These are phyloP conservation scores for Bellardia bayeri DNA, from an alignment of 2,888 invertebrate species.

Conservation along the genomic window DNA sequence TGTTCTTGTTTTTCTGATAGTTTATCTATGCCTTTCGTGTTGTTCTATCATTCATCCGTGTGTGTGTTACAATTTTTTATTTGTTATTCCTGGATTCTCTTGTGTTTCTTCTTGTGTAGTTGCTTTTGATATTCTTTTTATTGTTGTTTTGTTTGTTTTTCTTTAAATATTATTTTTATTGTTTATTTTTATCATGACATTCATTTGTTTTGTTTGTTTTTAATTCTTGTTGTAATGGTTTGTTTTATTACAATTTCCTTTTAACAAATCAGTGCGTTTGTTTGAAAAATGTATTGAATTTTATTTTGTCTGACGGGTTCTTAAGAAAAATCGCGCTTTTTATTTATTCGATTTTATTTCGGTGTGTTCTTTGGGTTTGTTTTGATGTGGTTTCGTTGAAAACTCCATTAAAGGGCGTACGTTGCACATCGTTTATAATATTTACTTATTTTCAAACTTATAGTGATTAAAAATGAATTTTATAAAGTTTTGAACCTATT, in stretches of 20 bases:
- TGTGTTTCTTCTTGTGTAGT: not conserved
- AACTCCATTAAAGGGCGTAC: conserved; percentile 46
- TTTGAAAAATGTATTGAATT: conserved; percentile 31
- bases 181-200: conserved; percentile 71
- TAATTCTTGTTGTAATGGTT: conserved; percentile 21
- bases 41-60: conserved; percentile 28
- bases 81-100: conserved; percentile 9
- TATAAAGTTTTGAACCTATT: not conserved
- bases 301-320: conserved; percentile 8
- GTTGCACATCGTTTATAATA: not conserved
- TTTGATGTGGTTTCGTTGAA: conserved; percentile 48
- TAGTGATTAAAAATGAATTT: not conserved
- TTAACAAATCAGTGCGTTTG: not conserved
- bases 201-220: conserved; percentile 66
- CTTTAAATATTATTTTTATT: conserved; percentile 24
- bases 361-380: conserved; percentile 26
- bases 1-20: not conserved
- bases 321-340: conserved; percentile 32
- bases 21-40: conserved; percentile 22
- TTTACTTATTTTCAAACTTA: not conserved
- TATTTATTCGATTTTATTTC: not conserved
- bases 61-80: conserved; percentile 27
- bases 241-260: conserved; percentile 22
- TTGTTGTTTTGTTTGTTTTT: conserved; percentile 61
- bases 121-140: conserved; percentile 32